phyloP scores from a whole-genome alignment of 2,888 invertebrate species.

The Coremacera marginata region DNA sequence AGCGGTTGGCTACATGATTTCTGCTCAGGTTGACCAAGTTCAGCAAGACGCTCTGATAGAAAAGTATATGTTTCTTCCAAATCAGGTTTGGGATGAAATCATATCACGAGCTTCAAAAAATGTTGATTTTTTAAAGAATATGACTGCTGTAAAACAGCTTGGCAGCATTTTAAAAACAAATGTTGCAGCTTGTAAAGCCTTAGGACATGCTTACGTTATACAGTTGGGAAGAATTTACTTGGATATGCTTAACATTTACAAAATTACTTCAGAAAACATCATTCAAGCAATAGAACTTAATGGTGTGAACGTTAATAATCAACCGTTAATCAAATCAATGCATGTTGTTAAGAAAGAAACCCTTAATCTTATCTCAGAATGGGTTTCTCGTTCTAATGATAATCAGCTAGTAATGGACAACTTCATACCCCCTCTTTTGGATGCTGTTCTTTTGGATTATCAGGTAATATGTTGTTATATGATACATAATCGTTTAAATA shows the following conservation, averaged over 20 bases:
- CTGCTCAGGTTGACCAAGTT: constrained; percentile 91
- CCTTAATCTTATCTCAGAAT: constrained; percentile 94
- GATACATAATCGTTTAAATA: not conserved
- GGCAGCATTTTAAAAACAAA: constrained; percentile 99
- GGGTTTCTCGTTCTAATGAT: constrained; percentile 94
- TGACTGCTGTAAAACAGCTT: constrained; percentile 96
- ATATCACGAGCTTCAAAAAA: constrained; percentile 97
- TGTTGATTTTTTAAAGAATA: constrained; percentile 95
- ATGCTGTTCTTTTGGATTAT: constrained; percentile 97
- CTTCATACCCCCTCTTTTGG: constrained; percentile 96
- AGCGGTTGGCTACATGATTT: constrained; percentile 99
- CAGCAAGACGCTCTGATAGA: constrained; percentile 95
- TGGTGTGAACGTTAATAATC: constrained; percentile 97
- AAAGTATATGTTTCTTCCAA: constrained; percentile 97
- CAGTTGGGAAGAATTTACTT: constrained; percentile 97
- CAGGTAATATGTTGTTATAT: constrained; percentile 74
- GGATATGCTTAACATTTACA: constrained; percentile 99
- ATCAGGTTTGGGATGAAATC: constrained; percentile 98
- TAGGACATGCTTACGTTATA: constrained; percentile 95
- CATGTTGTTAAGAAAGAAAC: constrained; percentile 99
- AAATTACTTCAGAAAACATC: constrained; percentile 96
- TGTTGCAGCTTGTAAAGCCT: constrained; percentile 97
- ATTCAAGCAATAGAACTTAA: constrained; percentile 93
- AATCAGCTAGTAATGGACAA: constrained; percentile 94
- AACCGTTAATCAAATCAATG: constrained; percentile 98